A percentile compares a stretch with the other conserved stretches of the same genome.
Evolutionary conservation across 1,140 invertebrate species (phyloP).

Genomic region (Neodiprion virginianus): DNA sequence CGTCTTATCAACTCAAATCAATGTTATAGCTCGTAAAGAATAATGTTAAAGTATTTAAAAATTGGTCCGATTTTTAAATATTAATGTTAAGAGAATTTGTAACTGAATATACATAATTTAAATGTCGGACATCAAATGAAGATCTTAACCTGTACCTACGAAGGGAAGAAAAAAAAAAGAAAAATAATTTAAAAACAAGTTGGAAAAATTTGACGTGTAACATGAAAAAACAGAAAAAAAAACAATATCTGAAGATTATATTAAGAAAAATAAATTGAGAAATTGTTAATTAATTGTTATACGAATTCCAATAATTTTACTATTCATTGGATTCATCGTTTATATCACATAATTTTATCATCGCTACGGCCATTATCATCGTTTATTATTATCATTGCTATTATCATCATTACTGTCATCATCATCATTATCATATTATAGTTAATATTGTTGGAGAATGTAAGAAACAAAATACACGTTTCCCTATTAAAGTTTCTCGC

Average conservation of each 20-base stretch:
- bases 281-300: conserved; percentile 7
- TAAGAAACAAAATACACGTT: conserved; percentile 6
- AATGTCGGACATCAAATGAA: background rate
- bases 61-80: background rate
- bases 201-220: background rate
- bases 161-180: background rate
- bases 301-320: background rate
- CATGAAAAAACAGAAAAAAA: background rate
- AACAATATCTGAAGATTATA: background rate
- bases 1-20: background rate
- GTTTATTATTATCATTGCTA: conserved; percentile 8
- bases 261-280: background rate
- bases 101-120: background rate
- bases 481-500: background rate
- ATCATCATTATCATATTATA: background rate
- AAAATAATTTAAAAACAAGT: background rate
- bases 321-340: background rate
- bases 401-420: background rate
- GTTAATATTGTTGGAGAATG: background rate
- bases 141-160: background rate
- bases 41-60: conserved; percentile 2
- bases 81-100: conserved; percentile 3
- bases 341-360: background rate
- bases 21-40: conserved; percentile 2
- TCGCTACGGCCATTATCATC: background rate